A percentile compares a stretch with the other conserved stretches of the same genome.
phyloP scores from a whole-genome alignment of 2,888 invertebrate species.

The Plagodis pulveraria region DNA sequence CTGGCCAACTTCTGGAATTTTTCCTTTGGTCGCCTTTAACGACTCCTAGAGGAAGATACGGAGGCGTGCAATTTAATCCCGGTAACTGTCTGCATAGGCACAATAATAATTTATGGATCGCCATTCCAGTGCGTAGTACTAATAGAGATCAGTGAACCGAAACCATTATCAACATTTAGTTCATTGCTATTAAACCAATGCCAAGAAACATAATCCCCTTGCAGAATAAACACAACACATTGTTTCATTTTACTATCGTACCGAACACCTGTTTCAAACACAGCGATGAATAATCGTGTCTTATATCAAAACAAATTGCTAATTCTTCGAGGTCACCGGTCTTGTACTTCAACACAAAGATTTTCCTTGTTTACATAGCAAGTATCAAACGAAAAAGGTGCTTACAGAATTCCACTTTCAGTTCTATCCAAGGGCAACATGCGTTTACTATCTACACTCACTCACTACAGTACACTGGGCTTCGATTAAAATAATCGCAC shows the following conservation, averaged over 20 bases:
- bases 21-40: too few species aligned
- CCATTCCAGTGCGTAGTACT: too few species aligned
- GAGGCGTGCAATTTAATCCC: too few species aligned
- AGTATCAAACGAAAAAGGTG: slow-evolving; percentile 3
- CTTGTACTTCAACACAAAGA: not conserved
- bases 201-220: too few species aligned
- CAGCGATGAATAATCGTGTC: not conserved
- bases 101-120: too few species aligned
- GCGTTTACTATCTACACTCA: slow-evolving; percentile 33
- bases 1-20: too few species aligned
- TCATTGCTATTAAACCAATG: too few species aligned
- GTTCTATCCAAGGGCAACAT: slow-evolving; percentile 34
- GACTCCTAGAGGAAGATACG: too few species aligned
- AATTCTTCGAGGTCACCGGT: slow-evolving; percentile 14
- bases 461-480: slow-evolving; percentile 20
- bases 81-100: too few species aligned
- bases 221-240: not conserved
- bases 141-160: too few species aligned
- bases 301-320: slow-evolving; percentile 6
- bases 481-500: slow-evolving; percentile 14
- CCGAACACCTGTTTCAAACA: slow-evolving; percentile 14
- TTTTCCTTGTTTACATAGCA: slow-evolving; percentile 15
- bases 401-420: slow-evolving; percentile 38
- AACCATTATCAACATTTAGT: too few species aligned
- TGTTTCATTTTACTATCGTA: slow-evolving; percentile 10